A percentile compares a stretch with the other conserved stretches of the same genome.
Evolutionary conservation across 2,797 vertebrate species (phyloP).

Genomic region (Sparidentex hasta): DNA sequence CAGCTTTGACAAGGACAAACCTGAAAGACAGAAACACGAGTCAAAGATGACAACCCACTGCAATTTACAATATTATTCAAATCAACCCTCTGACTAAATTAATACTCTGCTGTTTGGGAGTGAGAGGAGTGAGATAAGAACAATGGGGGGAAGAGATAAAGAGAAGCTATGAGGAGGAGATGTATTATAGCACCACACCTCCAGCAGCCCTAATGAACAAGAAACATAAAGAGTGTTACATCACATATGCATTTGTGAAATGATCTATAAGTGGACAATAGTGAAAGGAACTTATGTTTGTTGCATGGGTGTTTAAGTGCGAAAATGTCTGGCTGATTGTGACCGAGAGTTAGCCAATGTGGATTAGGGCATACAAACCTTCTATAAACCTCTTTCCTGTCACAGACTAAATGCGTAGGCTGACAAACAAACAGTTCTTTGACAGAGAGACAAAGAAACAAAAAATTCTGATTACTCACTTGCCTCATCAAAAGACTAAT

Average conservation of each 20-base stretch:
- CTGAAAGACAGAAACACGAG: conserved; percentile 4
- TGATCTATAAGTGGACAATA: conserved; percentile 11
- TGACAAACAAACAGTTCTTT: conserved; percentile 62
- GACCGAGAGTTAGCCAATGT: conserved; percentile 40
- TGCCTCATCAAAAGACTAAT: conserved; percentile 50
- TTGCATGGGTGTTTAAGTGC: conserved; percentile 9
- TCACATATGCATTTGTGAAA: conserved; percentile 8
- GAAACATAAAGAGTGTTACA: conserved; percentile 3
- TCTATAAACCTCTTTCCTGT: conserved; percentile 60
- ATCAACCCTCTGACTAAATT: conserved; percentile 19
- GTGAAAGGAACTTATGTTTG: conserved; percentile 16
- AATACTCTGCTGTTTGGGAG: conserved; percentile 24
- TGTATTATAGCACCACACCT: conserved; percentile 15
- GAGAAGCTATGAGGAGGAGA: conserved; percentile 12
- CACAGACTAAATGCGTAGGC: conserved; percentile 35
- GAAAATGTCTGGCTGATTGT: conserved; percentile 35
- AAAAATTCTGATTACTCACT: conserved; percentile 47
- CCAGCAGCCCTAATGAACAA: neutral
- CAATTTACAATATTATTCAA: conserved; percentile 2
- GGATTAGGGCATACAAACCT: conserved; percentile 53
- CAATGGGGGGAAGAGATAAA: conserved; percentile 4
- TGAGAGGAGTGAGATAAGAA: conserved; percentile 13
- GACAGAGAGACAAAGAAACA: conserved; percentile 42
- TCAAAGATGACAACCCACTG: conserved; percentile 2
- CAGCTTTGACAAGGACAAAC: neutral